Evolutionary conservation across 2,797 vertebrate genomes (phyloP).

Genomic region (Cheirogaleus major): DNA sequence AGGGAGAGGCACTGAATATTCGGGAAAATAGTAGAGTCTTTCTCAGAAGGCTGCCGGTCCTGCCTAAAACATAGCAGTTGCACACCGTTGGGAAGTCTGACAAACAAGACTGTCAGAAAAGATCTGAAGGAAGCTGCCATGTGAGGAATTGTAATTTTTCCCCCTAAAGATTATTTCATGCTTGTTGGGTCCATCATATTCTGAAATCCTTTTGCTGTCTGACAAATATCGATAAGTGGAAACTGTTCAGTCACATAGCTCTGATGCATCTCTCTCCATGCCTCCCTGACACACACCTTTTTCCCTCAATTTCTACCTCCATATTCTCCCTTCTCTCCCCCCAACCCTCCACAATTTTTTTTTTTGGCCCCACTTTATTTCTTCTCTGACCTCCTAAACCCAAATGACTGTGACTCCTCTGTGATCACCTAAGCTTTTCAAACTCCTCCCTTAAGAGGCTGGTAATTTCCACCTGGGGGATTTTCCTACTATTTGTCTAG

Average conservation of each 20-base stretch:
- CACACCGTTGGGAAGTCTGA: not conserved
- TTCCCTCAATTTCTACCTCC: not conserved
- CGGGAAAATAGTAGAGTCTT: not conserved
- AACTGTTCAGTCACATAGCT: not conserved
- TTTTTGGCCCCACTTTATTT: not conserved
- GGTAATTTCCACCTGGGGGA: not conserved
- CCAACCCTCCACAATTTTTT: rapidly evolving
- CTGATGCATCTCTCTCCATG: not conserved
- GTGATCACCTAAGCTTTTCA: not conserved
- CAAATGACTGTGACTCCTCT: not conserved
- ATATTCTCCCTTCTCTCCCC: rapidly evolving
- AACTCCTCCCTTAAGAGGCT: not conserved
- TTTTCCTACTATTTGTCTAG: not conserved
- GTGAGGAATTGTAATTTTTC: not conserved
- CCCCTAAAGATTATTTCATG: slow-evolving; percentile 59
- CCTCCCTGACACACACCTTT: not conserved
- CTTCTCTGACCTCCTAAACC: not conserved
- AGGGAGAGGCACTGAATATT: not conserved
- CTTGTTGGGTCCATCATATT: slow-evolving; percentile 47
- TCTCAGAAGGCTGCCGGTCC: not conserved
- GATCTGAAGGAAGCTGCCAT: slow-evolving; percentile 7
- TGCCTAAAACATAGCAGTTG: not conserved
- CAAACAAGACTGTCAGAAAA: slow-evolving; percentile 30
- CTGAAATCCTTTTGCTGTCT: slow-evolving; percentile 42
- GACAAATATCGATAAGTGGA: not conserved